Evolutionary conservation across 2,797 vertebrate genomes (phyloP).

Genomic region (Oryzias sinensis): DNA sequence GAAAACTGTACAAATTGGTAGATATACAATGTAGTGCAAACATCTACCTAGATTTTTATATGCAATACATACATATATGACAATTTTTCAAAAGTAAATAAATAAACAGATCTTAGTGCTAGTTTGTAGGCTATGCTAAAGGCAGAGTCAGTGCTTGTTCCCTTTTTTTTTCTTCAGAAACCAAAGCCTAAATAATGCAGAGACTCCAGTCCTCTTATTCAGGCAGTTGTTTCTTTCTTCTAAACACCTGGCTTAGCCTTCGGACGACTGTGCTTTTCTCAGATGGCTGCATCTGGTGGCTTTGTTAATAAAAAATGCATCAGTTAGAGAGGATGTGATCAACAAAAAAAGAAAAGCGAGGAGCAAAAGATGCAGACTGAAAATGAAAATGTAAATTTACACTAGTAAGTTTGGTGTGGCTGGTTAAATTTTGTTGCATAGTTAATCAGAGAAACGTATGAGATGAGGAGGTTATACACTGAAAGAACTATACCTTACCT

Average conservation of each 20-base stretch:
- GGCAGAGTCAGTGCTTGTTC: constrained; percentile 1
- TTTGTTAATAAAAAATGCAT: constrained; percentile 50
- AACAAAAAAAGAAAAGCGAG: constrained; percentile 8
- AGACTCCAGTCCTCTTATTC: constrained; percentile 16
- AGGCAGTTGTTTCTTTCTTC: constrained; percentile 38
- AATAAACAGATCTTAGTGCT: too few relatives aligned
- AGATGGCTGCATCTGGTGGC: constrained; percentile 54
- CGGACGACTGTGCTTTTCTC: constrained; percentile 36
- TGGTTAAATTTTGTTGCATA: constrained; percentile 33
- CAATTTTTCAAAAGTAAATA: too few relatives aligned
- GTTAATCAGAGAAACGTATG: constrained; percentile 23
- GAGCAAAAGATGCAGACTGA: constrained; percentile 39
- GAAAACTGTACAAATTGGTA: too few relatives aligned
- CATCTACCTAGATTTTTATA: too few relatives aligned
- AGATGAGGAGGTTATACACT: neutral
- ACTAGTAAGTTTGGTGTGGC: constrained; percentile 26
- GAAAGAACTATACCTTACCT: constrained; percentile 49
- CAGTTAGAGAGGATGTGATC: constrained; percentile 5
- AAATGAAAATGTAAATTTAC: constrained; percentile 34
- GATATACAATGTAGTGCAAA: too few relatives aligned
- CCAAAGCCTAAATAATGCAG: constrained; percentile 7
- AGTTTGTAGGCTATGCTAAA: constrained; percentile 4
- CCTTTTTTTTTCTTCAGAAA: constrained; percentile 9
- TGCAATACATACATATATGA: too few relatives aligned
- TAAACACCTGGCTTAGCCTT: constrained; percentile 63